phyloP scores from a whole-genome alignment of 2,113 vertebrate species.

The Mandrillus leucophaeus region DNA sequence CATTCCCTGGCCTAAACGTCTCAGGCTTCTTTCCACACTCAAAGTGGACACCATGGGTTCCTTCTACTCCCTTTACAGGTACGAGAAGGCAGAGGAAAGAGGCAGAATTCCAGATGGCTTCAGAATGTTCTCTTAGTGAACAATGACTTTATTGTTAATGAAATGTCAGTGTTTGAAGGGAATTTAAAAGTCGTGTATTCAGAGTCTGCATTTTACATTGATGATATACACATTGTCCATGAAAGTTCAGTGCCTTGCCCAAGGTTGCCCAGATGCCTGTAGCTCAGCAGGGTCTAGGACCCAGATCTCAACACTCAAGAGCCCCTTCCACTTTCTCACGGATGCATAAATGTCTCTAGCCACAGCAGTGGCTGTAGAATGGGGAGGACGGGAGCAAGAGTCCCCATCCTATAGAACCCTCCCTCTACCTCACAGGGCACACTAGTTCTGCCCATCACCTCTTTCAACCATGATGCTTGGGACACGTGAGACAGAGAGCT shows the following conservation, averaged over 20 bases:
- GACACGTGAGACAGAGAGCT: too few species aligned
- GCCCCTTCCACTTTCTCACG: rapidly evolving
- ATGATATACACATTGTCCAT: rapidly evolving
- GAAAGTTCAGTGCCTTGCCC: neutral
- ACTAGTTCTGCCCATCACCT: too few species aligned
- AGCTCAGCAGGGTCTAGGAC: neutral
- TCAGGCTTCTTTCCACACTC: neutral
- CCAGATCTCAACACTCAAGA: neutral
- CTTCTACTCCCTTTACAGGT: neutral
- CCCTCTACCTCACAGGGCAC: rapidly evolving
- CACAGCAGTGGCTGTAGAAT: neutral
- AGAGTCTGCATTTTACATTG: neutral
- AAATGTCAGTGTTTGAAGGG: neutral
- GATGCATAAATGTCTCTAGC: neutral
- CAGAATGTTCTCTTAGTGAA: neutral
- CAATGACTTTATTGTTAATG: neutral
- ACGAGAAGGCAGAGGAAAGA: neutral
- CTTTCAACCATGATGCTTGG: neutral
- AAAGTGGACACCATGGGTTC: too few species aligned
- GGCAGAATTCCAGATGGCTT: neutral
- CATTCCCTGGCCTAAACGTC: neutral
- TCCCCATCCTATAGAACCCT: neutral
- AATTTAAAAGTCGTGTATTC: too few species aligned
- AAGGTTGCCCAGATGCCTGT: neutral
- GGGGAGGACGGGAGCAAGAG: rapidly evolving